Evolutionary conservation across 1,140 invertebrate genomes (phyloP).

Genomic region (Lepidurus apus): DNA sequence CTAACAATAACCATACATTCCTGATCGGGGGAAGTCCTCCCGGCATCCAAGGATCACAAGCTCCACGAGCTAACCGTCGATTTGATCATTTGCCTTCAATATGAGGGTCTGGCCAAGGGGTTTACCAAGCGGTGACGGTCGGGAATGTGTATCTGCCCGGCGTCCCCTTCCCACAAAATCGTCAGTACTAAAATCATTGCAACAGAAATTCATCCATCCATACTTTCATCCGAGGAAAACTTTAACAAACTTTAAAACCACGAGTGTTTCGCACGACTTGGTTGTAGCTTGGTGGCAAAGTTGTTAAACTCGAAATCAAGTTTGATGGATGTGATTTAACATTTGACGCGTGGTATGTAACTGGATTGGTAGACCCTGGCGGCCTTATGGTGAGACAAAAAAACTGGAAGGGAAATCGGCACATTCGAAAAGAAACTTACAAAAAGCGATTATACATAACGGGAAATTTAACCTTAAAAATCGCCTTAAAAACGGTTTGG

Average conservation of each 20-base stretch:
- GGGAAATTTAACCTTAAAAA: not conserved
- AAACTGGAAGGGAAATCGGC: not conserved
- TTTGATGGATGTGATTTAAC: not conserved
- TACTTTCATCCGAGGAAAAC: not conserved
- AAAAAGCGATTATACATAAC: not conserved
- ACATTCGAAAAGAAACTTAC: not conserved
- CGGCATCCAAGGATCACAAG: slow-evolving; percentile 31
- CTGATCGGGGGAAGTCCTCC: slow-evolving; percentile 29
- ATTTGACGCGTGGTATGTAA: slow-evolving; percentile 1
- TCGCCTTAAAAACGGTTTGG: not conserved
- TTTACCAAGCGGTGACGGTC: slow-evolving; percentile 21
- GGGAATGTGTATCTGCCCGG: slow-evolving; percentile 13
- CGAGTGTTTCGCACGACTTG: slow-evolving; percentile 3
- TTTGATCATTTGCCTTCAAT: slow-evolving; percentile 34
- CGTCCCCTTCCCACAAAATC: slow-evolving; percentile 14
- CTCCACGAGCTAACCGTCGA: slow-evolving; percentile 31
- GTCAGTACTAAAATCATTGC: not conserved
- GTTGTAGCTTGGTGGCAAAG: not conserved
- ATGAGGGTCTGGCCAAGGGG: slow-evolving; percentile 33
- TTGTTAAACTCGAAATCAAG: not conserved
- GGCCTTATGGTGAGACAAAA: not conserved
- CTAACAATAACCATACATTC: slow-evolving; percentile 25
- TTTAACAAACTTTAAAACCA: not conserved
- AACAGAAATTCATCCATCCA: not conserved
- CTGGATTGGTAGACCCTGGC: slow-evolving; percentile 2